Evolutionary conservation across 2,888 invertebrate genomes (phyloP).

Genomic region (Antheraea yamamai): DNA sequence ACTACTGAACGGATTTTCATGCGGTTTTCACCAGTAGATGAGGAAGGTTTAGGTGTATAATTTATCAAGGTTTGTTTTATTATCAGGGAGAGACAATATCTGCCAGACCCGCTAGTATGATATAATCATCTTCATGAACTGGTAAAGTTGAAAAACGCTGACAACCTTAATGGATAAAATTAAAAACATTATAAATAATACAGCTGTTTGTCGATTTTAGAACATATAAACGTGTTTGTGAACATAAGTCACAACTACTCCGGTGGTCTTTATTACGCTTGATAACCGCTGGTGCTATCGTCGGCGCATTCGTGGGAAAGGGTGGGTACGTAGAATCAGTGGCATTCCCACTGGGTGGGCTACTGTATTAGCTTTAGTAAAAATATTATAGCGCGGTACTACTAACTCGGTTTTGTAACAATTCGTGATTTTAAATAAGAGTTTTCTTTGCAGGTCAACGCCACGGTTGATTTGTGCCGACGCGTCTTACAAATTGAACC

Average conservation of each 20-base stretch:
- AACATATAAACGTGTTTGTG: neutral
- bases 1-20: too few relatives aligned
- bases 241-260: neutral
- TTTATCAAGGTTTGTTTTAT: too few relatives aligned
- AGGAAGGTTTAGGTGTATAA: too few relatives aligned
- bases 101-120: too few relatives aligned
- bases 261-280: neutral
- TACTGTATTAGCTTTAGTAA: neutral
- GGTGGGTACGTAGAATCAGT: neutral
- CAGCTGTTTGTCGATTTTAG: too few relatives aligned
- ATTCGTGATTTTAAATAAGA: constrained; percentile 20
- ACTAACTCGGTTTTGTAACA: neutral
- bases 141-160: too few relatives aligned
- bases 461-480: constrained; percentile 70
- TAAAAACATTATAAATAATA: too few relatives aligned
- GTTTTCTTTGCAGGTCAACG: constrained; percentile 51
- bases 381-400: neutral
- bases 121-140: too few relatives aligned
- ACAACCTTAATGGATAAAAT: too few relatives aligned
- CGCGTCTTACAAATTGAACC: constrained; percentile 69
- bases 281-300: neutral
- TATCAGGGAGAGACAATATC: too few relatives aligned
- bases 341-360: neutral
- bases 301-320: neutral
- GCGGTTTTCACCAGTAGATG: too few relatives aligned